Conservation (phyloP, 1,140 invertebrate species). For the Pseudomyrmex concolor region DNA sequence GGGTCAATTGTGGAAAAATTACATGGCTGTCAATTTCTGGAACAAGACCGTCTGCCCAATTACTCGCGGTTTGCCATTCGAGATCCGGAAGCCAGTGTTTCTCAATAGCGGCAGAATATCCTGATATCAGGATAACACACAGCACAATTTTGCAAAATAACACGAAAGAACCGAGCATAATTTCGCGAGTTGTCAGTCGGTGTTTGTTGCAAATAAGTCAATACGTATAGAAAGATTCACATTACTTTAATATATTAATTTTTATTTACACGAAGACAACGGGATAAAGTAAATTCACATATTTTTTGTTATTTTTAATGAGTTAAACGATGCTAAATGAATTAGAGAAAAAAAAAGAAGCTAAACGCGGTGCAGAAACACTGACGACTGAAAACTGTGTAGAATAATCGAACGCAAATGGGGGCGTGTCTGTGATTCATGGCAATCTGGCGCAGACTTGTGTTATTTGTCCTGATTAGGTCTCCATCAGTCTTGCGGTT, state of each 20-base stretch:
- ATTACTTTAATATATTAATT: background rate
- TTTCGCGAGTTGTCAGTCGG: background rate
- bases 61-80: constrained; percentile 77
- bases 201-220: background rate
- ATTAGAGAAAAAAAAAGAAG: background rate
- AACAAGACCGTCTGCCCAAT: constrained; percentile 75
- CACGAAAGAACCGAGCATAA: background rate
- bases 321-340: background rate
- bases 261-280: background rate
- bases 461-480: constrained; percentile 48
- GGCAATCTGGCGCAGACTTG: background rate
- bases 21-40: constrained; percentile 75
- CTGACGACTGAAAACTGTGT: constrained; percentile 5
- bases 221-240: too few relatives aligned
- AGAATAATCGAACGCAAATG: constrained; percentile 43
- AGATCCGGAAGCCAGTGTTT: constrained; percentile 80
- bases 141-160: background rate
- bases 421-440: constrained; percentile 63
- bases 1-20: constrained; percentile 77
- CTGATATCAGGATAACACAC: constrained; percentile 11
- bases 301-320: too few relatives aligned
- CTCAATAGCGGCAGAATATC: constrained; percentile 39
- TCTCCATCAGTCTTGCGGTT: background rate
- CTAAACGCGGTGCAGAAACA: background rate
- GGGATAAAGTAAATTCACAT: background rate